Evolutionary conservation across 53 echinoderm and acorn worm genomes (phyloP).

Genomic region (Paracentrotus lividus): DNA sequence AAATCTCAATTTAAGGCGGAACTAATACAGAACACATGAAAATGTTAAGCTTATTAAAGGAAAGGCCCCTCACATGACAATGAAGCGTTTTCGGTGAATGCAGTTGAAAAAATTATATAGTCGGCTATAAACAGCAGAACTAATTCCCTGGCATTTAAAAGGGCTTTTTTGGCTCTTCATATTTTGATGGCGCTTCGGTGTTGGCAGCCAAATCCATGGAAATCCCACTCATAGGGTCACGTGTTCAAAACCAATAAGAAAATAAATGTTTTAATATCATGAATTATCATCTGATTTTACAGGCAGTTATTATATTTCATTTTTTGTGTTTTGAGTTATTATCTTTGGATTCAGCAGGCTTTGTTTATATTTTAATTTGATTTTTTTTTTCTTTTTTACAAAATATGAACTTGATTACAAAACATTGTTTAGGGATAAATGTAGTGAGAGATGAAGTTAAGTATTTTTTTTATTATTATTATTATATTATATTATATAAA

Average conservation of each 20-base stretch:
- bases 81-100: slow-evolving; percentile 20
- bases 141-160: slow-evolving; percentile 40
- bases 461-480: neutral
- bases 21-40: slow-evolving; percentile 18
- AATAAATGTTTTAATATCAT: slow-evolving; percentile 29
- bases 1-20: slow-evolving; percentile 35
- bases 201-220: slow-evolving; percentile 47
- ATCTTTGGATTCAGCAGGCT: neutral
- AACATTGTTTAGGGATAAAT: neutral
- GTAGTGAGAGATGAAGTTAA: neutral
- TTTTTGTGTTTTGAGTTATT: neutral
- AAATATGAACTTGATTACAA: neutral
- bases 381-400: neutral
- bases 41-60: slow-evolving; percentile 13
- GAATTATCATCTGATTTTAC: no score
- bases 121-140: slow-evolving; percentile 46
- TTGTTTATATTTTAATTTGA: neutral
- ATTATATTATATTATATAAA: neutral
- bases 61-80: slow-evolving; percentile 53
- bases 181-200: slow-evolving; percentile 45
- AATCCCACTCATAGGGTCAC: neutral
- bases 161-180: slow-evolving; percentile 49
- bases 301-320: slow-evolving; percentile 23
- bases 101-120: slow-evolving; percentile 2
- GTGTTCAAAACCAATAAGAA: neutral